Base-by-base conservation (phyloP, 1,140 invertebrate species). In the Drosophila equinoxialis region DNA sequence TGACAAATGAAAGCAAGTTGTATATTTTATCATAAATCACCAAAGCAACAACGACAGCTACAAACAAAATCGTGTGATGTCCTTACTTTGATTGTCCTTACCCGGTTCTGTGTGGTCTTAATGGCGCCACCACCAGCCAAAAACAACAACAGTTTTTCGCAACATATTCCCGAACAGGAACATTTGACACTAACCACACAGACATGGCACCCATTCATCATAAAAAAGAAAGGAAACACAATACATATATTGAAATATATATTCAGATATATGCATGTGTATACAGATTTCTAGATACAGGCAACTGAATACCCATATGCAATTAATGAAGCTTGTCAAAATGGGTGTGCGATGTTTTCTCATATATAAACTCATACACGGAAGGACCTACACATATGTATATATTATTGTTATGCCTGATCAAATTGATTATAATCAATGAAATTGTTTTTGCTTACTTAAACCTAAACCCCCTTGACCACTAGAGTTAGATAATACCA, bases 11-110 rank as follows among this genome's bases (percentile, higher is more conserved):
- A 58, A 58, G 7, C 55, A 58, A 58, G 33, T 58, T 58, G 55
- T 58, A 33, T 58, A 58, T 33, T 58, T 58, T 58, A 58, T 58
- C 33, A 58, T 58, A 58, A 58, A 33, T 58, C 23, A 58, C 14
- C 26, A n/a, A 39, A 39, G 10, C 37, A 14, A 6, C 26, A 58
- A 58, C 33, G 8, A 35, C 6, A 30, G 30, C 23, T 3, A 26
- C 23, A 26, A 26, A 26, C 10, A n/a, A 58, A 51, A 51, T 3
- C 45, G 45, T 51, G 45, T 3, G 45, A 48, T 51, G 17, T 51
- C 45, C 45, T 51, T 51, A 51, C 17, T 11, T 20, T 51, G 45
- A 51, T 51, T 51, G 45, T 51, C 17, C 45, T 51, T 51, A 51
- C 45, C 45, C 45, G 3, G 8, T 23, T 23, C 37, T 39, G 11